phyloP scores from a whole-genome alignment of 2,888 invertebrate species.

The Choreutis nemorana region DNA sequence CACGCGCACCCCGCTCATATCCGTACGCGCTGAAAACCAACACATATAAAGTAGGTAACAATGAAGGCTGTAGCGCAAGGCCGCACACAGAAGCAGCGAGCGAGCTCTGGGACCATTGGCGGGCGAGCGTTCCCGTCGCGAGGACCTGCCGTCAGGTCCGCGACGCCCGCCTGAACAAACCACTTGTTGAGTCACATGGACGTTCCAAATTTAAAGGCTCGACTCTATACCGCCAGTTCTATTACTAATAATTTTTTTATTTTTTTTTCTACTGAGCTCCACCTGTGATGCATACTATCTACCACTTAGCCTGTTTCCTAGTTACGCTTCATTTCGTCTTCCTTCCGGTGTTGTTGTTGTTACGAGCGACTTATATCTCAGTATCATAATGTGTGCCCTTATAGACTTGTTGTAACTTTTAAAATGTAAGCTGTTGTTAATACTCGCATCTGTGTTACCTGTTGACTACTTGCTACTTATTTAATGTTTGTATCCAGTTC shows the following conservation, averaged over 20 bases:
- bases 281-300: constrained; percentile 55
- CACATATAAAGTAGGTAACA: constrained; percentile 22
- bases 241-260: constrained; percentile 12
- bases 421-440: constrained; percentile 55
- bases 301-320: constrained; percentile 32
- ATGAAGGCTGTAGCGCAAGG: constrained; percentile 20
- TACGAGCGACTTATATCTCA: constrained; percentile 33
- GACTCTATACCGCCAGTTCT: constrained; percentile 35
- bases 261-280: constrained; percentile 11
- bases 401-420: constrained; percentile 58
- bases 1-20: constrained; percentile 13
- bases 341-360: constrained; percentile 46
- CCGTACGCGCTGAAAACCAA: constrained; percentile 15
- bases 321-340: constrained; percentile 41
- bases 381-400: constrained; percentile 28
- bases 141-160: constrained; percentile 32
- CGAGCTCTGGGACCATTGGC: constrained; percentile 41
- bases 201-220: constrained; percentile 32
- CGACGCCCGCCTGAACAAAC: constrained; percentile 42
- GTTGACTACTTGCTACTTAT: constrained; percentile 59
- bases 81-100: constrained; percentile 9
- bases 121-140: constrained; percentile 58
- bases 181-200: constrained; percentile 56
- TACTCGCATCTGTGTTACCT: constrained; percentile 61
- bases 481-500: constrained; percentile 38